phyloP scores from a whole-genome alignment of 2,888 invertebrate genomes.

The Lithophane ornitopus region DNA sequence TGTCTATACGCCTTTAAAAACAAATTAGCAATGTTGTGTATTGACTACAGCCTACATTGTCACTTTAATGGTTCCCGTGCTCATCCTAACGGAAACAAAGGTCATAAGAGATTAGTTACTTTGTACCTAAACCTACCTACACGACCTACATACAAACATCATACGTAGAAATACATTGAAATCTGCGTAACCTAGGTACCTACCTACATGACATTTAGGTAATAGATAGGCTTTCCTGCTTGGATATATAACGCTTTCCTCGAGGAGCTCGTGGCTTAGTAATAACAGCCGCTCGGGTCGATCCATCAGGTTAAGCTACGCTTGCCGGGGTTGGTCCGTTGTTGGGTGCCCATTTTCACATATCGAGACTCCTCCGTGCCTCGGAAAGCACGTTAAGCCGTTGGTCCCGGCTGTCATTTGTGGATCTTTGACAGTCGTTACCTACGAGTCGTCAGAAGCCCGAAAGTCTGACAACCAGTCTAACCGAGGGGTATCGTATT shows the following conservation, averaged over 20 bases:
- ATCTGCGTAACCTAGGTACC: neutral
- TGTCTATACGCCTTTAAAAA: constrained; percentile 49
- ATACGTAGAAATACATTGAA: constrained; percentile 13
- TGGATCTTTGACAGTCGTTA: too few relatives aligned
- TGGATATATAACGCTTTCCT: neutral
- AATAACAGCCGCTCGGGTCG: too few relatives aligned
- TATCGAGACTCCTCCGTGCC: too few relatives aligned
- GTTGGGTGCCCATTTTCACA: too few relatives aligned
- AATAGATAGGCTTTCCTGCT: constrained; percentile 2
- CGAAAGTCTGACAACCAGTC: too few relatives aligned
- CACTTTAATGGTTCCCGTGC: constrained; percentile 24
- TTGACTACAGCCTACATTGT: constrained; percentile 45
- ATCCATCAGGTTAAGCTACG: too few relatives aligned
- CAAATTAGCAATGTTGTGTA: constrained; percentile 51
- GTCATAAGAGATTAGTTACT: constrained; percentile 27
- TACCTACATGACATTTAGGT: neutral
- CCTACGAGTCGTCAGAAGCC: too few relatives aligned
- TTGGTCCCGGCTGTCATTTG: too few relatives aligned
- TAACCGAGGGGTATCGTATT: too few relatives aligned
- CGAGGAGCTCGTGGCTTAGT: too few relatives aligned
- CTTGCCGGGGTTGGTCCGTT: too few relatives aligned
- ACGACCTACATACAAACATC: neutral
- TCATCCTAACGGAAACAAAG: constrained; percentile 12
- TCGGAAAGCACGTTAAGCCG: too few relatives aligned
- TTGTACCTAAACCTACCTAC: constrained; percentile 18